Conservation (phyloP, 2,113 vertebrate species). For the Stercorarius parasiticus region DNA sequence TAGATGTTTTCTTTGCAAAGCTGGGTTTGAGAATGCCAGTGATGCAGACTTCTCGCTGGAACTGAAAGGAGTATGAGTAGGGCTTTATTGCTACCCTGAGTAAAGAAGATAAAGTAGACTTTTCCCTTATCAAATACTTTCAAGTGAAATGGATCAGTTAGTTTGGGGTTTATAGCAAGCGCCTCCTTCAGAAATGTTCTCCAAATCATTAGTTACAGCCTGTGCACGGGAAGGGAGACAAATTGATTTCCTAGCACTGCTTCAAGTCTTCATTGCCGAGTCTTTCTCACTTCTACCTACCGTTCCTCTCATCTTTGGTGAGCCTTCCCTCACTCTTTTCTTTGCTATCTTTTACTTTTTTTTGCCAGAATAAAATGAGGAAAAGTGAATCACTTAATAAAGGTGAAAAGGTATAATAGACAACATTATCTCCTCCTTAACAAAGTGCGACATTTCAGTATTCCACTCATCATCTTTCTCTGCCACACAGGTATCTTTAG, state of each 20-base stretch:
- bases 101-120: neutral
- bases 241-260: neutral
- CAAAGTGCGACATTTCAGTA: neutral
- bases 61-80: neutral
- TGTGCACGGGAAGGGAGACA: neutral
- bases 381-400: neutral
- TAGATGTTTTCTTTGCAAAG: neutral
- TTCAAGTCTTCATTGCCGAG: neutral
- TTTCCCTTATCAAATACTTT: neutral
- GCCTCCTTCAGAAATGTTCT: neutral
- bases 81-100: neutral
- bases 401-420: neutral
- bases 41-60: neutral
- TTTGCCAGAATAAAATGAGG: neutral
- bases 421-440: neutral
- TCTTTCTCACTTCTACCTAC: neutral
- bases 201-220: conserved; percentile 10
- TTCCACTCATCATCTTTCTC: neutral
- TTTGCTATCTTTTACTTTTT: neutral
- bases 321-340: neutral
- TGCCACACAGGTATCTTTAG: neutral
- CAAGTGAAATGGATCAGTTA: neutral
- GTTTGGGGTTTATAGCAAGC: neutral
- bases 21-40: neutral
- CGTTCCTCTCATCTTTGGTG: neutral